Evolutionary conservation across 2,888 invertebrate species (phyloP).

Genomic region (Polylopha cassiicola): DNA sequence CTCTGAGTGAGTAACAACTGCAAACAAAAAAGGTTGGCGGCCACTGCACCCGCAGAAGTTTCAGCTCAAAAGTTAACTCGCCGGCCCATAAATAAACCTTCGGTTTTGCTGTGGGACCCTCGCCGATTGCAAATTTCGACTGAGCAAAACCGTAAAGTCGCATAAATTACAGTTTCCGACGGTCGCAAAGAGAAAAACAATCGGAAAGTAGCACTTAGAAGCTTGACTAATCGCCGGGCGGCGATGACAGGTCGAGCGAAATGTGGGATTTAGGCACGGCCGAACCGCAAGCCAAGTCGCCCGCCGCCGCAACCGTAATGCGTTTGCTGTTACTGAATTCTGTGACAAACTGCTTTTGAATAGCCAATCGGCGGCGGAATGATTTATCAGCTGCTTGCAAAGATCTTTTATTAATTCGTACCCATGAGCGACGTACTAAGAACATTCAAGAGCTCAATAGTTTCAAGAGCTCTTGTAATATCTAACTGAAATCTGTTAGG

Average conservation of each 20-base stretch:
- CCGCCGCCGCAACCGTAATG: constrained; percentile 41
- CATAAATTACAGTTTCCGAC: constrained; percentile 73
- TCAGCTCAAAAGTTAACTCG: constrained; percentile 65
- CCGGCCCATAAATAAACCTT: constrained; percentile 73
- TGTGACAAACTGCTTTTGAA: constrained; percentile 47
- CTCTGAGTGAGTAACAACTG: constrained; percentile 45
- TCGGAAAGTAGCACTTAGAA: constrained; percentile 72
- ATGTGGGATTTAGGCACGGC: constrained; percentile 43
- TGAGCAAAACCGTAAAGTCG: constrained; percentile 69
- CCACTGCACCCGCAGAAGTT: constrained; percentile 66
- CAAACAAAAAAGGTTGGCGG: constrained; percentile 58
- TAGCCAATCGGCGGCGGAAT: constrained; percentile 34
- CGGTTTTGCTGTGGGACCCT: constrained; percentile 68
- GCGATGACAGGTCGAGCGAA: constrained; percentile 60
- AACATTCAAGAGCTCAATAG: too few species aligned
- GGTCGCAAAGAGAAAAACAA: constrained; percentile 70
- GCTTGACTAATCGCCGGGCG: constrained; percentile 70
- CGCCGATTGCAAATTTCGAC: constrained; percentile 72
- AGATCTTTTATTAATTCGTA: too few species aligned
- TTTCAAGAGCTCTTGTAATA: too few species aligned
- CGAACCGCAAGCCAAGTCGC: constrained; percentile 48
- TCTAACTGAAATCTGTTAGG: too few species aligned
- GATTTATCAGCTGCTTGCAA: constrained; percentile 8
- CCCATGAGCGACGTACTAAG: too few species aligned
- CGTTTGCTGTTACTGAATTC: constrained; percentile 32